phyloP scores from a whole-genome alignment of 2,888 invertebrate genomes.

The Sphecodes monilicornis region DNA sequence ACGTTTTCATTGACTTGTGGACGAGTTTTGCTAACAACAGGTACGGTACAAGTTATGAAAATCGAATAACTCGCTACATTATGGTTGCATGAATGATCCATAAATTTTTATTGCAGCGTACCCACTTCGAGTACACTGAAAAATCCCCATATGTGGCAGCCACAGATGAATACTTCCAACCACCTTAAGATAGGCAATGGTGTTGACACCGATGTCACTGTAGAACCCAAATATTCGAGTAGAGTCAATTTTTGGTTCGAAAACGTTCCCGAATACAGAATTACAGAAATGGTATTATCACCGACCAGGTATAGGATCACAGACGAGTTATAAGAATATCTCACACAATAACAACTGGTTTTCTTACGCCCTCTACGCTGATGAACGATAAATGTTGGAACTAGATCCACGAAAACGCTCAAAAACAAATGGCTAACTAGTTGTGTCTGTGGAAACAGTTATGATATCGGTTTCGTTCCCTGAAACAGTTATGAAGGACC shows the following conservation, averaged over 20 bases:
- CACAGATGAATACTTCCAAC: background rate
- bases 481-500: too few relatives aligned
- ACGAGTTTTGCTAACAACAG: constrained; percentile 80
- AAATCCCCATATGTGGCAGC: background rate
- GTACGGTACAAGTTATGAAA: constrained; percentile 42
- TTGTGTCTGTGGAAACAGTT: too few relatives aligned
- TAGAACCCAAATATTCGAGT: background rate
- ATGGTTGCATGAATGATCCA: background rate
- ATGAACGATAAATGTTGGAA: too few relatives aligned
- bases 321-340: too few relatives aligned
- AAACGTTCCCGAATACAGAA: background rate
- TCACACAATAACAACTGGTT: too few relatives aligned
- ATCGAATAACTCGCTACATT: background rate
- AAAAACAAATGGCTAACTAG: too few relatives aligned
- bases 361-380: too few relatives aligned
- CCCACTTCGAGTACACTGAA: background rate
- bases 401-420: too few relatives aligned
- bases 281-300: too few relatives aligned
- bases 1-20: constrained; percentile 83
- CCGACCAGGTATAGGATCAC: too few relatives aligned
- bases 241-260: background rate
- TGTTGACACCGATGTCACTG: fast-evolving
- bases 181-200: background rate
- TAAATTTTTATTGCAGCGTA: background rate
- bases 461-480: too few relatives aligned